Evolutionary conservation across 2,888 invertebrate genomes (phyloP).

Genomic region (Cheilosia variabilis): DNA sequence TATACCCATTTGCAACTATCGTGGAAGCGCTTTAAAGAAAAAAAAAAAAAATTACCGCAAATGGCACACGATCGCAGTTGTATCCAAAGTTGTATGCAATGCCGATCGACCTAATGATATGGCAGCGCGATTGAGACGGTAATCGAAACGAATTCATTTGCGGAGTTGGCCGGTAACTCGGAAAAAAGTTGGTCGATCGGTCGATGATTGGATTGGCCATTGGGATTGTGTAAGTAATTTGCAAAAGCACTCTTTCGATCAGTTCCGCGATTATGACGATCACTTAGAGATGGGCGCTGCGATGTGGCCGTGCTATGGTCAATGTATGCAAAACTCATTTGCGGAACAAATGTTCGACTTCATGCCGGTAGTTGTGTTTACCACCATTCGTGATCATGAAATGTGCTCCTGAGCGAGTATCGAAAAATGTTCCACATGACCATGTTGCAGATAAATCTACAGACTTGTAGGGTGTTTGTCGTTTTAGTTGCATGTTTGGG

Average conservation of each 20-base stretch:
- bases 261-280: constrained; percentile 55
- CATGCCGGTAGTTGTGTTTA: constrained; percentile 40
- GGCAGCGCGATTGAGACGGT: constrained; percentile 45
- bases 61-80: constrained; percentile 50
- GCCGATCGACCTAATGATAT: constrained; percentile 65
- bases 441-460: not conserved
- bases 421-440: constrained; percentile 6
- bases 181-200: constrained; percentile 16
- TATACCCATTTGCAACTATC: constrained; percentile 17
- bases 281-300: constrained; percentile 37
- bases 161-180: constrained; percentile 31
- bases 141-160: constrained; percentile 66
- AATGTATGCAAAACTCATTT: not conserved
- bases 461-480: not conserved
- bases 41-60: constrained; percentile 41
- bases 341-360: constrained; percentile 48
- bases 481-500: not conserved
- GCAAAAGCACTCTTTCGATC: constrained; percentile 54
- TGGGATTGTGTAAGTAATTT: constrained; percentile 55
- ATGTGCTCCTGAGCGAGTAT: constrained; percentile 6
- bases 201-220: constrained; percentile 10
- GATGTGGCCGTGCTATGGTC: constrained; percentile 25
- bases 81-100: constrained; percentile 23
- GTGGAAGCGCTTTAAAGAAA: constrained; percentile 39
- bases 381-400: constrained; percentile 18